Evolutionary conservation across 2,888 invertebrate genomes (phyloP), one percentile per base, ranked within the genome.

Genomic region (Eurytoma californica): DNA sequence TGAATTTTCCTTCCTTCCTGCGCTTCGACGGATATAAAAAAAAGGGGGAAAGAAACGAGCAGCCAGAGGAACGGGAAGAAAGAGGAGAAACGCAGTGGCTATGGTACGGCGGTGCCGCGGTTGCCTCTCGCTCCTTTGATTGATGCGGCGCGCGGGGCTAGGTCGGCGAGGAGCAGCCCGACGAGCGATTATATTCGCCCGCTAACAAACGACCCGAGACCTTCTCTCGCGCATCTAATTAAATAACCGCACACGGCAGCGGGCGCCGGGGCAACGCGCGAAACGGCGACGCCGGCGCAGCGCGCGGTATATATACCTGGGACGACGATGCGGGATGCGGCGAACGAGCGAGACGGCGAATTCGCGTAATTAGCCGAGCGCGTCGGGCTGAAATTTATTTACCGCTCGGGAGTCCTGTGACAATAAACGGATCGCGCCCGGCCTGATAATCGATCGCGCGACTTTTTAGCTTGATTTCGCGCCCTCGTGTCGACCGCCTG

Each of bases 141-240:
- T 0, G 76, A 4, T 5, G 3, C 68, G 28, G 69, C 39, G 51
- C 18, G 18, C 3, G 20, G 58, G 70, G 57, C 53, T 30, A 60
- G 55, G 49, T 47, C 49, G 20, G 47, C 72, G 18, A n/a, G 57
- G 24, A 53, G n/a, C 67, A n/a, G 57, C 65, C 20, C 63, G 65
- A 61, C 68, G 76, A 72, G 72, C 80, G 72, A 80, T 77, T 77
- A 80, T 39, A 39, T 76, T 77, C 79, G 80, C 72, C 30, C 58
- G 49, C 72, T 78, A 78, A 77, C 75, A 78, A 77, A 80, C 80
- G 80, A 78, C 65, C 73, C 28, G 58, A 63, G 58, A 69, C 58
- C 80, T 39, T 39, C 39, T 77, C 72, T 53, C 65, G 58, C 65
- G 80, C 74, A 82, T 82, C 82, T 80, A 79, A 81, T 79, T 81